Base-by-base conservation (phyloP, 2,797 vertebrate species). In the Enteromius afrohamiltoni region DNA sequence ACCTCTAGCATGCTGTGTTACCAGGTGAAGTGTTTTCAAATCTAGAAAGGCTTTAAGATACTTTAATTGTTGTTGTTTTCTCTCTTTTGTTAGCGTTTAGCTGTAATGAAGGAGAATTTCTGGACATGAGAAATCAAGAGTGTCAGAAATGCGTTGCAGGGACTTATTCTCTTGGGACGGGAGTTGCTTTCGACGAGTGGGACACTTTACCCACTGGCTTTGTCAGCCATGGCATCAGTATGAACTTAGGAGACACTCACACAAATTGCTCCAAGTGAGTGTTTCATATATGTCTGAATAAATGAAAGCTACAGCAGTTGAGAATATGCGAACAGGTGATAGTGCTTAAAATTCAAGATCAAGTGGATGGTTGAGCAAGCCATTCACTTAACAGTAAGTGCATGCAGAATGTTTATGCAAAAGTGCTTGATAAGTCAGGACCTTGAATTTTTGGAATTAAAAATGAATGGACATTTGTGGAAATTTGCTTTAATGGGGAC, bases 121-220 rank as follows among this genome's bases (percentile, higher is more conserved):
- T 99, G 73, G 95, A 98, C 89, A 99, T 99, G 98, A 95, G 94
- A 91, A 92, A 94, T 0, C 98, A 99, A 93, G 85, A 92, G 9
- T 99, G 98, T 82, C 93, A 94, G 83, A 95, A 96, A 8, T 99
- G 98, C 0, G 90, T 94, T 0, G 94, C 93, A 0, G 98, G 97
- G 58, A 97, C 95, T 4, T 98, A 97, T 91, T 99, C 98, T 0
- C 93, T 99, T 4, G 98, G 98, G 85, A 98, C 97, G 0, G 96
- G 97, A 0, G 91, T 98, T 86, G 94, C 95, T 68, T 97, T 99
- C 0, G 97, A 99, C 0, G 97, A 98, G 89, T 99, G 97, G 97
- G 96, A 96, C 13, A 93, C 88, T 73, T 90, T 99, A 82, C 98
- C 97, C 6, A 87, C 93, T 0, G 97, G 97, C 69, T 99, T 99